A percentile compares a stretch with the other conserved stretches of the same genome.
Conservation (phyloP, 1,140 invertebrate genomes). For the Panagrolaimus sp. region DNA sequence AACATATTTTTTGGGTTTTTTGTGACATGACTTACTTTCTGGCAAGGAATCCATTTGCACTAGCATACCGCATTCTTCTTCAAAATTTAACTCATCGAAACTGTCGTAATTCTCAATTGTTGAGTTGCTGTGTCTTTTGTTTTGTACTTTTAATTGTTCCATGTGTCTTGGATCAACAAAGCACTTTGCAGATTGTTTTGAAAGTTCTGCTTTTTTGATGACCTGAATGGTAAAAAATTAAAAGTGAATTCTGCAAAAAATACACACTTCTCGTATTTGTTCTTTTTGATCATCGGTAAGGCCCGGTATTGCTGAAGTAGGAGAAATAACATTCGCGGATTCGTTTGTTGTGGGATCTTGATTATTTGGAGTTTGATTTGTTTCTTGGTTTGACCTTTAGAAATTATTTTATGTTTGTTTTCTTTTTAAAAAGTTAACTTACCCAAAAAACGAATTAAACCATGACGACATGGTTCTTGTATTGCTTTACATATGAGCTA, state of each 20-base stretch:
- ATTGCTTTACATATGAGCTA: background rate
- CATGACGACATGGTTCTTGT: slow-evolving; percentile 5
- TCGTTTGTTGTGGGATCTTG: background rate
- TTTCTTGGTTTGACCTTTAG: background rate
- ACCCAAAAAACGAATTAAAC: slow-evolving; percentile 7
- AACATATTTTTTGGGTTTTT: background rate
- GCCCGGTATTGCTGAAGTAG: slow-evolving; percentile 23
- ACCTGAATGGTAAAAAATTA: slow-evolving; percentile 22
- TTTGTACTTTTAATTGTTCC: slow-evolving; percentile 4
- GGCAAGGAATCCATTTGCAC: slow-evolving; percentile 41
- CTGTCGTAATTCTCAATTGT: background rate
- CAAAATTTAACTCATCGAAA: slow-evolving; percentile 4
- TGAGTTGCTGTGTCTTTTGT: background rate
- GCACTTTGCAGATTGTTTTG: slow-evolving; percentile 22
- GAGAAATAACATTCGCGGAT: slow-evolving; percentile 8
- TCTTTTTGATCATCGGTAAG: slow-evolving; percentile 30
- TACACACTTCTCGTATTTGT: slow-evolving; percentile 32
- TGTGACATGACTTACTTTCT: slow-evolving; percentile 25
- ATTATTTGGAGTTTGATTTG: background rate
- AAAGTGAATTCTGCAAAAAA: background rate
- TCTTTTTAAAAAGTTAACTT: background rate
- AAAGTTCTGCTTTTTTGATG: slow-evolving; percentile 27
- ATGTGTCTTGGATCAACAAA: slow-evolving; percentile 23
- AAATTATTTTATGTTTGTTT: background rate
- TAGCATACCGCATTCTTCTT: slow-evolving; percentile 23